Conservation (phyloP, 2,888 invertebrate species). For the Scelioninae gen. 1 region DNA sequence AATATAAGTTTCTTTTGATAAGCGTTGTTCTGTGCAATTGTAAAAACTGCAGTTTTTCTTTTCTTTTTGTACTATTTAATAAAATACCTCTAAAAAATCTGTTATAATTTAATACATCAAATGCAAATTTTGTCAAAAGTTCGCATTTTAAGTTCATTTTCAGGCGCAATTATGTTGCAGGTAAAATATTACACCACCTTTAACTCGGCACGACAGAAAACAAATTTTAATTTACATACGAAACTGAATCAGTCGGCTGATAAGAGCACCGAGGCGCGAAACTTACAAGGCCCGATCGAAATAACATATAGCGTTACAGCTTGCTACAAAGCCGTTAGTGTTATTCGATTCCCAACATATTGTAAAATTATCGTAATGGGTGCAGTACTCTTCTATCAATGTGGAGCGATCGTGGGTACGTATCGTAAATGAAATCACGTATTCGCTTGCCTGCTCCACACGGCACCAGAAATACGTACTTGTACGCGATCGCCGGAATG, state of each 20-base stretch:
- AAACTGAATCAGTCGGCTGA: constrained; percentile 18
- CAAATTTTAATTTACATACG: constrained; percentile 49
- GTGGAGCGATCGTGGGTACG: constrained; percentile 80
- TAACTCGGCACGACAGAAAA: constrained; percentile 33
- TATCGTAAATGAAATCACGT: constrained; percentile 84
- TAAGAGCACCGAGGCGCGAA: constrained; percentile 26
- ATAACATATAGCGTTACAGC: constrained; percentile 36
- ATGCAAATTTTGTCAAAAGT: background rate
- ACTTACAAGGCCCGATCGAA: constrained; percentile 42
- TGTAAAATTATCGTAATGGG: constrained; percentile 67
- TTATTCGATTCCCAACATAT: constrained; percentile 51
- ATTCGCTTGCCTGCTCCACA: constrained; percentile 78
- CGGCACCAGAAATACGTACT: constrained; percentile 72
- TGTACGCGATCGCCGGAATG: constrained; percentile 50
- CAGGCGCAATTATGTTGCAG: constrained; percentile 13
- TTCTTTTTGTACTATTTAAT: too few species aligned
- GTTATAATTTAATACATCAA: too few species aligned
- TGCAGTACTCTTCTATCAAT: constrained; percentile 75
- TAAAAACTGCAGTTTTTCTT: too few species aligned
- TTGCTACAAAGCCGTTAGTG: constrained; percentile 45
- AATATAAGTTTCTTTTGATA: too few species aligned
- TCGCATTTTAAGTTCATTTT: constrained; percentile 10
- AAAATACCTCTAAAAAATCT: too few species aligned
- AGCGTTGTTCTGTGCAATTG: too few species aligned
- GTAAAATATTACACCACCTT: constrained; percentile 14